These are phyloP conservation scores for Copsychus sechellarum DNA, from an alignment of 2,113 vertebrate species.

Conservation along the genomic window DNA sequence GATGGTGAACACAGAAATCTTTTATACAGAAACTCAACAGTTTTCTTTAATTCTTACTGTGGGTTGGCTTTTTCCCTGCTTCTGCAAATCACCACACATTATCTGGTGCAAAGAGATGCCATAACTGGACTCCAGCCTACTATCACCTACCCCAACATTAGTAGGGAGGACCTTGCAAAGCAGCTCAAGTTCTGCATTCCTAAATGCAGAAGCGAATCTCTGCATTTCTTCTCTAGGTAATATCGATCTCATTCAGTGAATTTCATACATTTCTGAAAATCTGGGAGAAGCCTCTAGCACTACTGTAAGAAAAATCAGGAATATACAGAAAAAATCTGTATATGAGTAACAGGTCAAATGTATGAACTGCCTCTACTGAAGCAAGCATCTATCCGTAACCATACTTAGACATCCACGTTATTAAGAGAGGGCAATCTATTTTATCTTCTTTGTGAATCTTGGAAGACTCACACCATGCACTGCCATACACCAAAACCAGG, in stretches of 20 bases:
- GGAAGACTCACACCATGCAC: neutral
- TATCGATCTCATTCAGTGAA: accelerated
- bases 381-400: neutral
- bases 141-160: neutral
- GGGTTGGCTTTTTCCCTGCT: neutral
- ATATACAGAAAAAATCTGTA: neutral
- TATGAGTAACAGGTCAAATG: neutral
- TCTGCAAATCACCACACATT: accelerated
- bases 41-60: neutral
- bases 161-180: neutral
- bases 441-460: neutral
- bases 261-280: neutral
- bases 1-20: neutral
- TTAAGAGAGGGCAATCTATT: neutral
- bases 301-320: neutral
- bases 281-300: neutral
- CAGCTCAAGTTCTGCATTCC: neutral
- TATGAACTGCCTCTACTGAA: neutral
- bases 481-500: neutral
- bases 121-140: neutral
- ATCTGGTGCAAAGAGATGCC: accelerated
- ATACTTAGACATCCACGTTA: neutral
- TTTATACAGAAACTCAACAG: neutral
- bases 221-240: neutral
- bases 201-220: neutral